Conservation (phyloP, 2,797 vertebrate species). For the Australoheros facetus region DNA sequence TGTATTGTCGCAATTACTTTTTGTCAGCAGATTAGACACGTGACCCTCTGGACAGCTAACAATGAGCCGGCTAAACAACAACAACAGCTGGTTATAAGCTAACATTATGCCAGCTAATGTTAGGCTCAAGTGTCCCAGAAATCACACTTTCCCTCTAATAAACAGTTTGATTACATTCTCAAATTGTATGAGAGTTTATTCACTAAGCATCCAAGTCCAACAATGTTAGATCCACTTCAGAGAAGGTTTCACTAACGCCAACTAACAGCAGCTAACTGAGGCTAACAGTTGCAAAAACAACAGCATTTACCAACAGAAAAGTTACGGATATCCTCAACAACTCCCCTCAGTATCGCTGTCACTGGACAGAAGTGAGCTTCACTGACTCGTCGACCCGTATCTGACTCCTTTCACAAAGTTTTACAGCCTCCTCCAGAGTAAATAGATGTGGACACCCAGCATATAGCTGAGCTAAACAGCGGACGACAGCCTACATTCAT, state of each 20-base stretch:
- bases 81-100: neutral
- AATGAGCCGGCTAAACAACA: neutral
- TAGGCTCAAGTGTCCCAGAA: neutral
- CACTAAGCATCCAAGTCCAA: neutral
- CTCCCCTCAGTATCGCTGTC: neutral
- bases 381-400: neutral
- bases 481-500: neutral
- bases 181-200: neutral
- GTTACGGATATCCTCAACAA: neutral
- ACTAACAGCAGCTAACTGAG: neutral
- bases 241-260: accelerated
- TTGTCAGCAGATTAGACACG: neutral
- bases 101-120: neutral
- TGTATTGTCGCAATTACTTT: neutral
- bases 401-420: neutral
- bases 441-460: neutral
- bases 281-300: neutral
- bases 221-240: neutral
- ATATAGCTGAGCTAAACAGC: neutral
- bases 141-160: neutral
- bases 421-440: neutral
- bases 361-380: neutral
- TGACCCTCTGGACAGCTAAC: neutral
- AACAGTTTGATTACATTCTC: too few relatives aligned
- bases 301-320: neutral